A percentile compares a stretch with the other conserved stretches of the same genome.
Conservation (phyloP, 2,113 vertebrate genomes). For the Clarias batrachus region DNA sequence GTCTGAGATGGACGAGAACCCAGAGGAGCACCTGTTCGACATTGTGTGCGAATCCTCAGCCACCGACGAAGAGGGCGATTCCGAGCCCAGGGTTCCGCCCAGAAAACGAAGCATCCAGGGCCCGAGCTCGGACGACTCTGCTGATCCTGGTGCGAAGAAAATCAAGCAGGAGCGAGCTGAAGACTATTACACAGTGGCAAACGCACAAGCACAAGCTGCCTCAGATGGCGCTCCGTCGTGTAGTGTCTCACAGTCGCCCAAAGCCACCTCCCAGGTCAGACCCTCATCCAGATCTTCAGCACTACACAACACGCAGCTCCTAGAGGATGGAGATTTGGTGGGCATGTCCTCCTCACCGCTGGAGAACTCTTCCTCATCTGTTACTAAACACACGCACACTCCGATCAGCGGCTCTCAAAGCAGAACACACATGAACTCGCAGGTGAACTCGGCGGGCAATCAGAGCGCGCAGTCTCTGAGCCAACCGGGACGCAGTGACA, state of each 20-base stretch:
- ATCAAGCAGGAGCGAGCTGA: slow-evolving; percentile 86
- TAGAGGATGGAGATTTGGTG: slow-evolving; percentile 70
- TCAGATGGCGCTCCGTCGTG: slow-evolving; percentile 61
- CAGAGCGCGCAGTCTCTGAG: slow-evolving; percentile 76
- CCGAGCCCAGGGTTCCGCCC: slow-evolving; percentile 67
- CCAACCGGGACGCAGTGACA: slow-evolving; percentile 77
- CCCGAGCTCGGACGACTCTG: slow-evolving; percentile 55
- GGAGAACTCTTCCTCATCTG: slow-evolving; percentile 21
- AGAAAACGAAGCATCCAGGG: slow-evolving; percentile 69
- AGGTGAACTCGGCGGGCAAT: slow-evolving; percentile 63
- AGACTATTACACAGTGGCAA: slow-evolving; percentile 83
- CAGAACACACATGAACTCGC: slow-evolving; percentile 52
- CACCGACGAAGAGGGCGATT: slow-evolving; percentile 85
- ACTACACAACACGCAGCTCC: slow-evolving; percentile 59
- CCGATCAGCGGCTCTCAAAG: slow-evolving; percentile 32
- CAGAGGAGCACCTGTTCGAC: slow-evolving; percentile 84
- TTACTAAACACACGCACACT: slow-evolving; percentile 31
- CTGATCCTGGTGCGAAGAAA: slow-evolving; percentile 77
- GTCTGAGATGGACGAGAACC: slow-evolving; percentile 77
- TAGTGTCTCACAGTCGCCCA: slow-evolving; percentile 71
- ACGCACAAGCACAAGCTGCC: slow-evolving; percentile 71
- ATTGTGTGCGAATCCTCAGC: slow-evolving; percentile 86
- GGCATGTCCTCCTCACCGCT: slow-evolving; percentile 64
- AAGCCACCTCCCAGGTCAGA: slow-evolving; percentile 54
- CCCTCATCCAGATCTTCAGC: slow-evolving; percentile 54